A percentile compares a stretch with the other conserved stretches of the same genome.
These are phyloP conservation scores for Malurus leucopterus DNA, from an alignment of 2,797 vertebrate species.

Conservation along the genomic window DNA sequence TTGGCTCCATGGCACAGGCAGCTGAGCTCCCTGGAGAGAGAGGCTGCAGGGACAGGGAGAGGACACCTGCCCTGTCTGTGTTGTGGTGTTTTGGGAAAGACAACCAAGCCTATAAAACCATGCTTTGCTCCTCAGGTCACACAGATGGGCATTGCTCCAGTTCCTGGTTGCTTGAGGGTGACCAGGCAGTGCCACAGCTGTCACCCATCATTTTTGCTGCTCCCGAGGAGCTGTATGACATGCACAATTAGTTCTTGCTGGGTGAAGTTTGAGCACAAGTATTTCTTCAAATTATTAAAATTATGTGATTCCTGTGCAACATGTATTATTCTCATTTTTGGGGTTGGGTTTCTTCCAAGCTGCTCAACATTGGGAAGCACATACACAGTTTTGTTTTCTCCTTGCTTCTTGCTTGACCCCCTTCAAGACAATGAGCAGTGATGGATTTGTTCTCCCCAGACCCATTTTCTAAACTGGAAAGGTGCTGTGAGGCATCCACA, in stretches of 20 bases:
- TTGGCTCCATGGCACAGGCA: background rate
- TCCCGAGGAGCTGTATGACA: background rate
- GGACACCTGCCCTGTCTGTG: background rate
- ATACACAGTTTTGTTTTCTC: background rate
- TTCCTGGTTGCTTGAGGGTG: background rate
- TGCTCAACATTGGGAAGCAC: accelerated
- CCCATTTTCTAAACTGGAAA: background rate
- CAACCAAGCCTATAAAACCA: background rate
- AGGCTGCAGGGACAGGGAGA: background rate
- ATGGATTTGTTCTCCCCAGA: background rate
- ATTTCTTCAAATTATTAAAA: background rate
- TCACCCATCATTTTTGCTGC: background rate
- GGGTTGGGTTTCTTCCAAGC: background rate
- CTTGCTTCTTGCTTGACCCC: background rate
- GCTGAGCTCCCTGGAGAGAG: background rate
- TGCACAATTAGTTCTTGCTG: background rate
- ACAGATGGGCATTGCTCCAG: background rate
- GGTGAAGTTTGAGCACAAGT: background rate
- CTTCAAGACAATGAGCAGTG: background rate
- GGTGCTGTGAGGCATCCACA: background rate
- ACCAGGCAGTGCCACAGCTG: background rate
- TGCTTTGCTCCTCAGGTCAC: background rate
- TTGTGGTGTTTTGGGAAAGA: background rate
- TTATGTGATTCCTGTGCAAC: background rate
- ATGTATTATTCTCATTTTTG: background rate